Conservation (phyloP, 2,888 invertebrate species). For the Lepidocyrtoides sp. region DNA sequence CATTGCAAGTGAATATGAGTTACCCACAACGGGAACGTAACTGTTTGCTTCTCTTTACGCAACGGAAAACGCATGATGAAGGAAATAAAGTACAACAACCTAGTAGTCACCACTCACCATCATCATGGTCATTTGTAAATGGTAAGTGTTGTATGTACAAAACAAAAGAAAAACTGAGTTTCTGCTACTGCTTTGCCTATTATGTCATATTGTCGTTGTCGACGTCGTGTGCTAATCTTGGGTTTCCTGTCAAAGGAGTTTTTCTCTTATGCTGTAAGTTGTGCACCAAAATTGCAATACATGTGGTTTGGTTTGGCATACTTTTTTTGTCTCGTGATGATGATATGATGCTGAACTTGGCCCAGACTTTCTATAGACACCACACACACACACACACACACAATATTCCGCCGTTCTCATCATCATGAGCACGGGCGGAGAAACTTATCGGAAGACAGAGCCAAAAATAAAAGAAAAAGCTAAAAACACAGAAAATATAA, state of each 20-base stretch:
- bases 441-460: slow-evolving; percentile 24
- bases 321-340: slow-evolving; percentile 43
- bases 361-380: slow-evolving; percentile 62
- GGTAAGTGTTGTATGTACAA: not conserved
- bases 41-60: not conserved
- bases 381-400: not conserved
- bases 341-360: slow-evolving; percentile 64
- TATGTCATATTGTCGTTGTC: not conserved
- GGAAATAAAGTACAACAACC: not conserved
- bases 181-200: not conserved
- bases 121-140: not conserved
- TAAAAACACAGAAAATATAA: not conserved
- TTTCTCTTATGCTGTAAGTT: not conserved
- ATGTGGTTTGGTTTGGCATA: not conserved
- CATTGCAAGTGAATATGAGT: too few species aligned
- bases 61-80: not conserved
- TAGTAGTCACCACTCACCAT: not conserved
- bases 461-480: not conserved
- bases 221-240: slow-evolving; percentile 29
- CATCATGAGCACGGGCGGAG: not conserved
- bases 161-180: not conserved
- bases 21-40: too few species aligned
- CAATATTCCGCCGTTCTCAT: too few species aligned
- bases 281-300: slow-evolving; percentile 44
- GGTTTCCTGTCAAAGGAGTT: slow-evolving; percentile 42